Evolutionary conservation across 1,140 invertebrate genomes (phyloP).

Genomic region (Marisa cornuarietis): DNA sequence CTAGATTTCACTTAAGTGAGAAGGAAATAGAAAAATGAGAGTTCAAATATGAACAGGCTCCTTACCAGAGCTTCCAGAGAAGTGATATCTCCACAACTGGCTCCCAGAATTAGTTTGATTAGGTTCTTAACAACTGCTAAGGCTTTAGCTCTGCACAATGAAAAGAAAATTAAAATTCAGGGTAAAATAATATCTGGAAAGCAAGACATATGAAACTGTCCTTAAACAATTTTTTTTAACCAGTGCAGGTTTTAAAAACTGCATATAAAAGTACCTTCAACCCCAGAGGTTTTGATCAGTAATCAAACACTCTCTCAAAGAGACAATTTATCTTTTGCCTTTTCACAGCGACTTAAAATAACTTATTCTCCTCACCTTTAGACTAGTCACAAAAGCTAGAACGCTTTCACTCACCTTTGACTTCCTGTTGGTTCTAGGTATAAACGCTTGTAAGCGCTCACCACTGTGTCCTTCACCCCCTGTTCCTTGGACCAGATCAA

Average conservation of each 20-base stretch:
- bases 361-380: not conserved
- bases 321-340: too few relatives aligned
- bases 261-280: too few relatives aligned
- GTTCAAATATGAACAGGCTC: not conserved
- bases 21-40: not conserved
- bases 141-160: slow-evolving; percentile 64
- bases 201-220: too few relatives aligned
- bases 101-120: slow-evolving; percentile 70
- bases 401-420: slow-evolving; percentile 40
- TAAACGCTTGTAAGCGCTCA: slow-evolving; percentile 73
- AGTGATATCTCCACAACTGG: slow-evolving; percentile 73
- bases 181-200: too few relatives aligned
- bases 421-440: slow-evolving; percentile 69
- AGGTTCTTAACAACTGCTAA: slow-evolving; percentile 73
- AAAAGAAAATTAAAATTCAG: too few relatives aligned
- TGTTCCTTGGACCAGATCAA: slow-evolving; percentile 79
- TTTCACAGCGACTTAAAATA: not conserved
- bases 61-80: slow-evolving; percentile 78
- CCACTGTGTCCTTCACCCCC: slow-evolving; percentile 73
- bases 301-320: not conserved
- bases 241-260: too few relatives aligned
- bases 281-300: too few relatives aligned
- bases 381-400: not conserved
- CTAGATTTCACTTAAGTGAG: not conserved
- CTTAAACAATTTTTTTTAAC: too few relatives aligned